These are phyloP conservation scores for Campoletis raptor DNA, from an alignment of 2,888 invertebrate genomes.

Conservation along the genomic window DNA sequence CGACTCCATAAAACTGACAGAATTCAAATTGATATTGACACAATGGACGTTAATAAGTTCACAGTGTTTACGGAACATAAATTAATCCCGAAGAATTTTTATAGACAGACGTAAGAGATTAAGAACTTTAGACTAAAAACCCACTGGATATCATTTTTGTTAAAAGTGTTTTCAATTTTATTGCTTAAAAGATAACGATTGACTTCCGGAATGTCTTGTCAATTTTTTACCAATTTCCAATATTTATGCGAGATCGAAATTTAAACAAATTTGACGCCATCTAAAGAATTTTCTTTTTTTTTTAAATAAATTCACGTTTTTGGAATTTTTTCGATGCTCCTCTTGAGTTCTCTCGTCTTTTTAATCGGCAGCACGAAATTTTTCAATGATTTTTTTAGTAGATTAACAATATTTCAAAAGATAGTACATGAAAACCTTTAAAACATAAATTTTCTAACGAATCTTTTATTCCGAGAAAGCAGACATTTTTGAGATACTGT, in stretches of 20 bases:
- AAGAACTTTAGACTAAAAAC: not conserved
- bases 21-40: not conserved
- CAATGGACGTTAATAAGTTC: not conserved
- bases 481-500: conserved; percentile 5
- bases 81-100: not conserved
- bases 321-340: not conserved
- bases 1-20: not conserved
- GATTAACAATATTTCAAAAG: not conserved
- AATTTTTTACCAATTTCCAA: too few species aligned
- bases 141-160: not conserved
- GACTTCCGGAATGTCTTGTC: not conserved
- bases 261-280: not conserved
- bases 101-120: not conserved
- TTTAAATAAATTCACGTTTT: not conserved
- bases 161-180: not conserved
- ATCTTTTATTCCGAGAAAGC: conserved; percentile 10
- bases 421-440: not conserved
- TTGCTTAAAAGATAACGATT: not conserved
- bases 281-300: not conserved
- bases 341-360: not conserved
- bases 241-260: not conserved
- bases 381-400: not conserved
- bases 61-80: not conserved
- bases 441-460: not conserved
- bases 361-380: not conserved